Percentiles rank a stretch among this genome's conserved stretches.
These are phyloP conservation scores for Fringilla coelebs DNA, from an alignment of 2,797 vertebrate species.

Conservation along the genomic window DNA sequence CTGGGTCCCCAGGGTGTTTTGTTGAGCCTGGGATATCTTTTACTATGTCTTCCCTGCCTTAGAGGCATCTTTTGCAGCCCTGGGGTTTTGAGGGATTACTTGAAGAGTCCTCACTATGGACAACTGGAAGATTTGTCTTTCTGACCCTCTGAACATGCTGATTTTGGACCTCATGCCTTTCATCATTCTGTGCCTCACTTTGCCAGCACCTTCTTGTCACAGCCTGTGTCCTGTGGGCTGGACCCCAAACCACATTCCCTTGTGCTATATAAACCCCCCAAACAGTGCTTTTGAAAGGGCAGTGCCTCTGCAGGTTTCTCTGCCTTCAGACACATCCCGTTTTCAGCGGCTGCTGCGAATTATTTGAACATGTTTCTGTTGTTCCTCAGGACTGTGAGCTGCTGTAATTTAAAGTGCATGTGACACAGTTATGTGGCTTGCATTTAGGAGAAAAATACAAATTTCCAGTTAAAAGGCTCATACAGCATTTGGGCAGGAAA, in stretches of 20 bases:
- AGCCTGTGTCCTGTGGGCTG: neutral
- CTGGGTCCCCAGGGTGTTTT: neutral
- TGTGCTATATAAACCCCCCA: rapidly evolving
- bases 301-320: neutral
- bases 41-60: neutral
- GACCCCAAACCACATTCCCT: neutral
- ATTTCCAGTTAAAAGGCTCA: neutral
- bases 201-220: neutral
- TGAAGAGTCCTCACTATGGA: neutral
- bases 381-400: neutral
- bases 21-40: neutral
- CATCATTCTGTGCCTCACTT: neutral
- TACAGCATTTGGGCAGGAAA: neutral
- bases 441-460: neutral
- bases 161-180: neutral
- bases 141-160: rapidly evolving
- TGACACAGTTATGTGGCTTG: neutral
- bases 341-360: rapidly evolving
- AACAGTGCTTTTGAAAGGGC: neutral
- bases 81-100: rapidly evolving
- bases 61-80: neutral
- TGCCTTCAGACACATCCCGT: neutral
- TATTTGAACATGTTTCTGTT: neutral
- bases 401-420: neutral
- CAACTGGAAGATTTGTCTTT: neutral